phyloP scores from a whole-genome alignment of 2,113 vertebrate species.

The Fukomys damarensis region DNA sequence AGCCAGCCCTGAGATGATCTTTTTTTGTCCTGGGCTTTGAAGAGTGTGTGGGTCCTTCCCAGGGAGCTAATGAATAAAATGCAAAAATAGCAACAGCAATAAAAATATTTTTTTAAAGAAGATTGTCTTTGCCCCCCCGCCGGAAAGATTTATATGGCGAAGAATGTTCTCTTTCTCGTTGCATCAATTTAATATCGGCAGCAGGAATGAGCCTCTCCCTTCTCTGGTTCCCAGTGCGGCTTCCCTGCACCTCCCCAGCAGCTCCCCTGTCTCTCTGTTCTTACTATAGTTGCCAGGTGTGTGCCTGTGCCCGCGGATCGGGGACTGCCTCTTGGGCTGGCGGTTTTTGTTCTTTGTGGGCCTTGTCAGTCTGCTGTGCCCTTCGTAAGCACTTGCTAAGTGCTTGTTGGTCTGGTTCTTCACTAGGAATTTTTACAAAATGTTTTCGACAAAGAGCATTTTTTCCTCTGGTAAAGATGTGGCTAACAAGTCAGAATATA shows the following conservation, averaged over 20 bases:
- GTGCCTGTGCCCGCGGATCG: accelerated
- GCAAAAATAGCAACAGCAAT: slow-evolving; percentile 53
- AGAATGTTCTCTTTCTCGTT: slow-evolving; percentile 49
- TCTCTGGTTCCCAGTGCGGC: neutral
- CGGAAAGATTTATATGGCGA: slow-evolving; percentile 49
- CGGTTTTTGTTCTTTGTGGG: neutral
- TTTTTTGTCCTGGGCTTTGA: slow-evolving; percentile 18
- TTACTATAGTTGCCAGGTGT: neutral
- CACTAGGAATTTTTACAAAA: slow-evolving; percentile 31
- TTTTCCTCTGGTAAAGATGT: neutral
- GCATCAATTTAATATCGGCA: slow-evolving; percentile 50
- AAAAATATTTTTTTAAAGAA: slow-evolving; percentile 48
- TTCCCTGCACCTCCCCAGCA: neutral
- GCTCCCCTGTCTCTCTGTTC: slow-evolving; percentile 27
- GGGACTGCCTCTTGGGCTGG: neutral
- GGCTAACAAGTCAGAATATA: neutral
- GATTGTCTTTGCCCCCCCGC: slow-evolving; percentile 28
- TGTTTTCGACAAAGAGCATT: neutral
- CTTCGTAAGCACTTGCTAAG: neutral
- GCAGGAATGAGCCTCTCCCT: slow-evolving; percentile 18
- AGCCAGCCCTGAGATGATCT: neutral
- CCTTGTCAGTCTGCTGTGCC: neutral
- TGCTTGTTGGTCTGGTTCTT: neutral
- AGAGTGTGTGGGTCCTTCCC: neutral
- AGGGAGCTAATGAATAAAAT: neutral